Percentiles rank a stretch among this genome's conserved stretches.
Evolutionary conservation across 2,797 vertebrate genomes (phyloP).

Genomic region (Cynopterus sphinx): DNA sequence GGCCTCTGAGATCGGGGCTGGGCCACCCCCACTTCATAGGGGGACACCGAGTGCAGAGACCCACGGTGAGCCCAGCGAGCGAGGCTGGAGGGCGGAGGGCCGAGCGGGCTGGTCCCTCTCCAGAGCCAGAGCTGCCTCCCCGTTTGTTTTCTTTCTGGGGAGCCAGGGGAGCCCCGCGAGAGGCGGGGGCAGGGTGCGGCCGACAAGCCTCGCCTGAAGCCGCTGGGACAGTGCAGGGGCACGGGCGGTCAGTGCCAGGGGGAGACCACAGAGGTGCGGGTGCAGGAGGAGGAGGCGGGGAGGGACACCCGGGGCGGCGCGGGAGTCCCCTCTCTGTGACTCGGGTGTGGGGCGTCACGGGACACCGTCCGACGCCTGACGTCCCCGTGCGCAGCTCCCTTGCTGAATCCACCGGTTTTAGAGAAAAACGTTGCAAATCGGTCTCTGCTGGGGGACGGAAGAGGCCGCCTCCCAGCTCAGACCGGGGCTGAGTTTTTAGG

Average conservation of each 20-base stretch:
- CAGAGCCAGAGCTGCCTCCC: background rate
- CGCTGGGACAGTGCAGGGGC: background rate
- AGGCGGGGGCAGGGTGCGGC: rapidly evolving
- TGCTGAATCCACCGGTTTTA: rapidly evolving
- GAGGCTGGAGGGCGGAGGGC: too few species aligned
- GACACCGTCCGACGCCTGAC: rapidly evolving
- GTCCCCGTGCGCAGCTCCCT: background rate
- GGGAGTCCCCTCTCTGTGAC: background rate
- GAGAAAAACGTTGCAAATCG: background rate
- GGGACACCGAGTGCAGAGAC: background rate
- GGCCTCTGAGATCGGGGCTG: background rate
- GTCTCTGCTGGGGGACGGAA: rapidly evolving
- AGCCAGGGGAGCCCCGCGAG: rapidly evolving
- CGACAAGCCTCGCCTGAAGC: background rate
- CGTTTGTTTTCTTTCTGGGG: background rate
- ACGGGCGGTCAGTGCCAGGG: background rate
- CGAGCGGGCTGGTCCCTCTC: rapidly evolving
- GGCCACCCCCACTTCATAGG: rapidly evolving
- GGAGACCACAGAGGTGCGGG: rapidly evolving
- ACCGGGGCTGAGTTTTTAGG: too few species aligned
- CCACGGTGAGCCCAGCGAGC: rapidly evolving
- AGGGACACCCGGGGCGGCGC: rapidly evolving
- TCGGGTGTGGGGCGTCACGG: rapidly evolving
- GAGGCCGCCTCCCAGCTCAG: background rate
- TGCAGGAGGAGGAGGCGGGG: rapidly evolving